These are phyloP conservation scores for Harlomillsia oculata DNA, from an alignment of 1,140 invertebrate species.

Conservation along the genomic window DNA sequence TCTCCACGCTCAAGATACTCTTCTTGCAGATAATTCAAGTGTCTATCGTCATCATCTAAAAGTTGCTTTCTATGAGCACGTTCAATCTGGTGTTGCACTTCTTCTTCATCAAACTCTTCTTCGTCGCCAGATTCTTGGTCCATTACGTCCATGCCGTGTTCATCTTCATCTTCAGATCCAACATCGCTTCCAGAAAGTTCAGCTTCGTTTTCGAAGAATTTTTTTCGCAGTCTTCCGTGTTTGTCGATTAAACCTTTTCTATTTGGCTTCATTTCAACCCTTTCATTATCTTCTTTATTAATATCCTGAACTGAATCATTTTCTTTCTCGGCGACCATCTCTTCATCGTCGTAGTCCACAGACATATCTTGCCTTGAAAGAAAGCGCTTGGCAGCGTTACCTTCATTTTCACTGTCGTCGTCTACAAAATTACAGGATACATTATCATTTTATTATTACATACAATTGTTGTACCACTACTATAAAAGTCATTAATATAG, in stretches of 20 bases:
- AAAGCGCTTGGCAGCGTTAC: neutral
- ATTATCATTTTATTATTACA: neutral
- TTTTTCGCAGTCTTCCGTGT: slow-evolving; percentile 39
- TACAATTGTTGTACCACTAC: neutral
- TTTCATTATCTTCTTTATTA: slow-evolving; percentile 45
- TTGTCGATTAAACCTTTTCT: slow-evolving; percentile 28
- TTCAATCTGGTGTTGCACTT: slow-evolving; percentile 55
- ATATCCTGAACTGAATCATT: slow-evolving; percentile 36
- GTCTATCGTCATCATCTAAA: slow-evolving; percentile 68
- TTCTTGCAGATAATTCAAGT: slow-evolving; percentile 67
- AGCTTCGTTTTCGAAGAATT: slow-evolving; percentile 75
- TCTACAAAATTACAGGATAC: neutral
- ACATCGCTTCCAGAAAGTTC: slow-evolving; percentile 74
- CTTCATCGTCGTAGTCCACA: slow-evolving; percentile 51
- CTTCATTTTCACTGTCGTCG: slow-evolving; percentile 15
- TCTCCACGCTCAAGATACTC: slow-evolving; percentile 78
- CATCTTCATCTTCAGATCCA: slow-evolving; percentile 67
- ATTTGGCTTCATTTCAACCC: slow-evolving; percentile 3
- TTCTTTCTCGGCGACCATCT: slow-evolving; percentile 25
- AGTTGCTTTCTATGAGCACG: slow-evolving; percentile 60
- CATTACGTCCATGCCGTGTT: slow-evolving; percentile 58
- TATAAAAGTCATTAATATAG: neutral
- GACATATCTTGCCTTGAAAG: neutral
- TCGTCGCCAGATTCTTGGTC: slow-evolving; percentile 64
- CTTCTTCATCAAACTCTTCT: slow-evolving; percentile 61